Percentiles rank a stretch among this genome's conserved stretches.
phyloP scores from a whole-genome alignment of 2,888 invertebrate species.

The Troides helena region DNA sequence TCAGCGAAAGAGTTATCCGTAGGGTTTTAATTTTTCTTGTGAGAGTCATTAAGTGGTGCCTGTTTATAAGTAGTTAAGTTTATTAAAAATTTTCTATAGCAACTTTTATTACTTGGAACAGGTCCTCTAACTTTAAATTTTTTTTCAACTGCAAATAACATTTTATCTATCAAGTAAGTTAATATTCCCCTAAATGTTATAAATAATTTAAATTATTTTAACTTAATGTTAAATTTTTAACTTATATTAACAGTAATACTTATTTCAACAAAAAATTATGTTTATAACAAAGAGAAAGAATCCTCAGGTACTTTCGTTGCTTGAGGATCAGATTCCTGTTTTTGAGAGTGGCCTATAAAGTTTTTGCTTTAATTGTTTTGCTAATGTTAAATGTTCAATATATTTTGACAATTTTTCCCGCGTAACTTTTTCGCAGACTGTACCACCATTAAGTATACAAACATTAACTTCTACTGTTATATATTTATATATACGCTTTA shows the following conservation, averaged over 20 bases:
- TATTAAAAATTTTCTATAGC: conserved; percentile 34
- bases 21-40: not conserved
- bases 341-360: no score
- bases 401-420: not conserved
- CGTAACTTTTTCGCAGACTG: conserved; percentile 32
- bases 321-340: no score
- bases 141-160: conserved; percentile 54
- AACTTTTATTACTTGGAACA: conserved; percentile 33
- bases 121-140: conserved; percentile 34
- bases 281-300: no score
- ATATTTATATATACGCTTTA: conserved; percentile 57
- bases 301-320: no score
- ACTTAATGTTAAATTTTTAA: no score
- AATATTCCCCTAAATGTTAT: conserved; percentile 28
- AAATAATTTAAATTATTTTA: no score
- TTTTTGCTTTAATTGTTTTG: no score
- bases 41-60: not conserved
- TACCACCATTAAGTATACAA: conserved; percentile 60
- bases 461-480: conserved; percentile 56
- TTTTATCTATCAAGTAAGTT: conserved; percentile 57
- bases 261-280: no score
- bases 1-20: conserved; percentile 6
- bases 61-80: no score
- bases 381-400: no score
- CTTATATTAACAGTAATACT: no score